Evolutionary conservation across 2,888 invertebrate genomes (phyloP).

Genomic region (Opisthograptis luteolata): DNA sequence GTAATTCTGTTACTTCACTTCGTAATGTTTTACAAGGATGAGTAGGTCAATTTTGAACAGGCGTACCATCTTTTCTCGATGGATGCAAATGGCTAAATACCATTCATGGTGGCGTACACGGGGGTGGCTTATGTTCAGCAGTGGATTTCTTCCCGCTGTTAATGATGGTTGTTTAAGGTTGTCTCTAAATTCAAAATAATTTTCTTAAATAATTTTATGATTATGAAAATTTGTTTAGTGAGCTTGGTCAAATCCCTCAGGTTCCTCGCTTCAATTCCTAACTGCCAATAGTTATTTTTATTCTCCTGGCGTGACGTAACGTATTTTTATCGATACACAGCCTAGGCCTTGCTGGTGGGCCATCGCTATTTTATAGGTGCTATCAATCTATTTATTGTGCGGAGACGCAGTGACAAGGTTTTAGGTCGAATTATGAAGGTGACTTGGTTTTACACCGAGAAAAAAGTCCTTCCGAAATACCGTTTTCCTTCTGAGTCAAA

Average conservation of each 20-base stretch:
- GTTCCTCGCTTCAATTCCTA: too few species aligned
- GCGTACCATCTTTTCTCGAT: neutral
- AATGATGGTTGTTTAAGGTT: too few species aligned
- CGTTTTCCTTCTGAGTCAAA: too few species aligned
- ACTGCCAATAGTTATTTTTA: neutral
- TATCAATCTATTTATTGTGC: slow-evolving; percentile 35
- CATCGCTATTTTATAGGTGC: slow-evolving; percentile 35
- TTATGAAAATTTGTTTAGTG: too few species aligned
- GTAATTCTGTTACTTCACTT: slow-evolving; percentile 10
- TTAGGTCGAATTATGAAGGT: neutral
- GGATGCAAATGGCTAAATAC: too few species aligned
- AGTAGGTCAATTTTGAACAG: slow-evolving; percentile 7
- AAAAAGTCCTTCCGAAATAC: too few species aligned
- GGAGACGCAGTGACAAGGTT: slow-evolving; percentile 5
- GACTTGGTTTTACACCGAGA: neutral
- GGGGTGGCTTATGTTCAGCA: too few species aligned
- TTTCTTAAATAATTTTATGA: too few species aligned
- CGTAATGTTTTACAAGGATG: neutral
- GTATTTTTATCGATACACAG: slow-evolving; percentile 36
- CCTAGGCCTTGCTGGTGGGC: slow-evolving; percentile 31
- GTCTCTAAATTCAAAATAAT: too few species aligned
- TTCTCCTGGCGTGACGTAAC: slow-evolving; percentile 10
- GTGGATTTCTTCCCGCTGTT: too few species aligned
- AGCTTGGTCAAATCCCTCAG: too few species aligned
- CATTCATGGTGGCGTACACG: too few species aligned